Conservation (phyloP, 1,140 invertebrate species). For the Trichomalopsis sarcophagae region DNA sequence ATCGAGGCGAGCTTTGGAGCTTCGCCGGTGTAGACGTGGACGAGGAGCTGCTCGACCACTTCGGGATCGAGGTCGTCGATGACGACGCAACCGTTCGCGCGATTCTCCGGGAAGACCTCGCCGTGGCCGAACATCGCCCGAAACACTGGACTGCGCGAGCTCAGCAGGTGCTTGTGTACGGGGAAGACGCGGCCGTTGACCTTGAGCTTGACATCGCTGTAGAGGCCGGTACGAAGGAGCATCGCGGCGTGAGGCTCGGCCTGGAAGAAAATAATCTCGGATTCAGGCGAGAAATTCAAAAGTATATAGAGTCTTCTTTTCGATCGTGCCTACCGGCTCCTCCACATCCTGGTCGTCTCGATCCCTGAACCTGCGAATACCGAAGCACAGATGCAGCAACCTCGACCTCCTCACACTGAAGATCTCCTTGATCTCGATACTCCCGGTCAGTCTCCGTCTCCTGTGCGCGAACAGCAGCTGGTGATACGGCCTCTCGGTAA, state of each 20-base stretch:
- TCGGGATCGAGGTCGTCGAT: conserved; percentile 75
- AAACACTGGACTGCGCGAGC: conserved; percentile 77
- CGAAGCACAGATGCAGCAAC: neutral
- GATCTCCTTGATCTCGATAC: neutral
- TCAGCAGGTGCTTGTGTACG: conserved; percentile 51
- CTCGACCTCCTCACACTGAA: neutral
- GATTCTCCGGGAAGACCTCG: conserved; percentile 73
- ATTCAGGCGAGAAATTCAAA: too few relatives aligned
- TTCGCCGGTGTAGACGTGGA: conserved; percentile 19
- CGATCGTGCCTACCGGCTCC: too few relatives aligned
- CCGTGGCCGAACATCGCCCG: conserved; percentile 79
- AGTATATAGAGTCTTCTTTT: too few relatives aligned
- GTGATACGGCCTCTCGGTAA: neutral
- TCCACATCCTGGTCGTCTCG: neutral
- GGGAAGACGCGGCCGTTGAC: neutral
- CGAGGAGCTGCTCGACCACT: neutral
- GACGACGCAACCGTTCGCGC: conserved; percentile 73
- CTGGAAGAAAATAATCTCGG: neutral
- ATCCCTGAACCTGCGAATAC: neutral
- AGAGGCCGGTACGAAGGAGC: neutral
- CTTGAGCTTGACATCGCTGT: conserved; percentile 4
- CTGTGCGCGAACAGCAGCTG: neutral
- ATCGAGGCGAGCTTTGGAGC: neutral
- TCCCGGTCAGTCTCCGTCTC: neutral
- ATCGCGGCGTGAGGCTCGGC: neutral